phyloP scores from a whole-genome alignment of 2,888 invertebrate species.

The Ephialtes manifestator region DNA sequence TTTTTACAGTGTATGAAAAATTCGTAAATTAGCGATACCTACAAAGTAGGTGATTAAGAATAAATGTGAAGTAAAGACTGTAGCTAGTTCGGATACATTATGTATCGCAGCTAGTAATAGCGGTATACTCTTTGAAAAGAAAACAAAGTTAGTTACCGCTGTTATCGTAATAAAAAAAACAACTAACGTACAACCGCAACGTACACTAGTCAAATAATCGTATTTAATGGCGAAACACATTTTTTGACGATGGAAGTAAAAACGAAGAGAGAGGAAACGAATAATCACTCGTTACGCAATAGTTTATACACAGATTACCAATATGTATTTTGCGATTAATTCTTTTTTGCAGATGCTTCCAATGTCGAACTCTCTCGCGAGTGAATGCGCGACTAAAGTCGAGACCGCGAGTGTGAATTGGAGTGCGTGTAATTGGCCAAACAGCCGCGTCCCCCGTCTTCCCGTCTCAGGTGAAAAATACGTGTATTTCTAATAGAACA shows the following conservation, averaged over 20 bases:
- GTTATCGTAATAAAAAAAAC: background rate
- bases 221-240: constrained; percentile 30
- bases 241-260: constrained; percentile 22
- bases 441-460: constrained; percentile 11
- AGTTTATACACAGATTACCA: constrained; percentile 67
- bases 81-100: constrained; percentile 51
- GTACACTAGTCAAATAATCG: constrained; percentile 54
- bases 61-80: constrained; percentile 57
- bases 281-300: constrained; percentile 55
- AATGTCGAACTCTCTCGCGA: constrained; percentile 19
- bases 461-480: constrained; percentile 35
- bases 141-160: background rate
- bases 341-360: constrained; percentile 71
- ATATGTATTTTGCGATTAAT: constrained; percentile 79
- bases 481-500: background rate
- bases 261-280: constrained; percentile 1
- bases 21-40: constrained; percentile 31
- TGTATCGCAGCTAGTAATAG: constrained; percentile 40
- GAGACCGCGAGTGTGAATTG: constrained; percentile 13
- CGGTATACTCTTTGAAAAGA: constrained; percentile 12
- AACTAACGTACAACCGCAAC: constrained; percentile 58
- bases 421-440: constrained; percentile 34
- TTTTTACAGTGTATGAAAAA: constrained; percentile 9
- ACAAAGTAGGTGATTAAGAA: constrained; percentile 35
- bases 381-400: background rate